Conservation (phyloP, 2,797 vertebrate species). For the Miichthys miiuy region DNA sequence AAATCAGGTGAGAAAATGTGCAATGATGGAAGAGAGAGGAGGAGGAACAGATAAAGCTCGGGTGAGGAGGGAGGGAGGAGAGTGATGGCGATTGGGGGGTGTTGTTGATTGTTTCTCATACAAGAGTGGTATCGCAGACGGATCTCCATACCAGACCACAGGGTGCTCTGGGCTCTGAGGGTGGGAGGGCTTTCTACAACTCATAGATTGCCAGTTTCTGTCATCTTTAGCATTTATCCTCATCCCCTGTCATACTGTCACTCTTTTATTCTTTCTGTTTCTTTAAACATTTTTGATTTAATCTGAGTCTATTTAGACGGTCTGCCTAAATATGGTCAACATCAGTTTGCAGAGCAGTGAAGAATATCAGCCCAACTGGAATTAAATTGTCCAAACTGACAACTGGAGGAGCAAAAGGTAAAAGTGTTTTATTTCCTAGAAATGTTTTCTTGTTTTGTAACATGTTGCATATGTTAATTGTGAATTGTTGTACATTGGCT, state of each 20-base stretch:
- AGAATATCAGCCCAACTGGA: constrained; percentile 64
- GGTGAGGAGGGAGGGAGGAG: constrained; percentile 61
- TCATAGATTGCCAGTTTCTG: constrained; percentile 34
- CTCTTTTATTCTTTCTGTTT: background rate
- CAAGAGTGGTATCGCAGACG: constrained; percentile 81
- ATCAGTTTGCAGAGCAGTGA: constrained; percentile 45
- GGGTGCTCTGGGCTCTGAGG: constrained; percentile 68
- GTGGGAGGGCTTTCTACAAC: constrained; percentile 58
- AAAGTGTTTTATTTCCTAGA: constrained; percentile 51
- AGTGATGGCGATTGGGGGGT: constrained; percentile 58
- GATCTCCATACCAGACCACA: constrained; percentile 75
- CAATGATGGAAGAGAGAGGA: constrained; percentile 39
- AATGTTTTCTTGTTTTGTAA: background rate
- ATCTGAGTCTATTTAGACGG: constrained; percentile 37
- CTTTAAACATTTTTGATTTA: constrained; percentile 3
- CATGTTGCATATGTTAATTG: constrained; percentile 11
- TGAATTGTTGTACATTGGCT: background rate
- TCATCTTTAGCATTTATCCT: constrained; percentile 37
- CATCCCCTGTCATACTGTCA: constrained; percentile 25
- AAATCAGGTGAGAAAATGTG: constrained; percentile 44
- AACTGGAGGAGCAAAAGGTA: constrained; percentile 65
- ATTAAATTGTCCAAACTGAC: constrained; percentile 60
- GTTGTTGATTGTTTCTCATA: constrained; percentile 80
- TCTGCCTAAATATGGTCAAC: constrained; percentile 69
- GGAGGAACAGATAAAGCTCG: constrained; percentile 46